A percentile compares a stretch with the other conserved stretches of the same genome.
phyloP scores from a whole-genome alignment of 2,113 vertebrate genomes.

The Haliaeetus leucogaster region DNA sequence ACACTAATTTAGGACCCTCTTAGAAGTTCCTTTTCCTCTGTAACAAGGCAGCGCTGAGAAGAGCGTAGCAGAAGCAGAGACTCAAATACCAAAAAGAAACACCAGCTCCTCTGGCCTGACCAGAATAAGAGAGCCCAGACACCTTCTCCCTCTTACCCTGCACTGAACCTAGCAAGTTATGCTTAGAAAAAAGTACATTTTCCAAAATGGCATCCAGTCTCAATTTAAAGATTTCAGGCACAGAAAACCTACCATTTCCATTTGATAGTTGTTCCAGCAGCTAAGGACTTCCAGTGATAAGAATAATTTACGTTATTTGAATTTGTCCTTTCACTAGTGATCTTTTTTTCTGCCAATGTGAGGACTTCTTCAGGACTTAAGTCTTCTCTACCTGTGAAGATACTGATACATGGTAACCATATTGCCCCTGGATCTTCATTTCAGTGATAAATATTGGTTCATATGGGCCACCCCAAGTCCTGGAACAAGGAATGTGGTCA shows the following conservation, averaged over 20 bases:
- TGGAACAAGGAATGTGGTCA: neutral
- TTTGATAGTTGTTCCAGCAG: neutral
- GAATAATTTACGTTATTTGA: neutral
- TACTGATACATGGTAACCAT: fast-evolving
- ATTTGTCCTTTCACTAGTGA: neutral
- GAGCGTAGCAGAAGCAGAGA: neutral
- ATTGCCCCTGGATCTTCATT: neutral
- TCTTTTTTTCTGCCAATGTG: neutral
- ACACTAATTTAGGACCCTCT: neutral
- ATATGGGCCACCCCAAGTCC: neutral
- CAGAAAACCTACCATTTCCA: neutral
- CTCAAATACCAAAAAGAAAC: neutral
- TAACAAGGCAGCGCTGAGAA: neutral
- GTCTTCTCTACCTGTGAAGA: neutral
- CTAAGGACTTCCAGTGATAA: neutral
- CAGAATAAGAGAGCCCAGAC: neutral
- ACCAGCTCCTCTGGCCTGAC: neutral
- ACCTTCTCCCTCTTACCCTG: neutral
- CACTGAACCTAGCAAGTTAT: neutral
- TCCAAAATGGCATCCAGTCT: neutral
- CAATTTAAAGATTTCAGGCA: neutral
- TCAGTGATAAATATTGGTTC: neutral
- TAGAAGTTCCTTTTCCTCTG: neutral
- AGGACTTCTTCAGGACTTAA: neutral
- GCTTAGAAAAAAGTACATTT: neutral